These are phyloP conservation scores for Emydocephalus ijimae DNA, from an alignment of 2,113 vertebrate species.

Conservation along the genomic window DNA sequence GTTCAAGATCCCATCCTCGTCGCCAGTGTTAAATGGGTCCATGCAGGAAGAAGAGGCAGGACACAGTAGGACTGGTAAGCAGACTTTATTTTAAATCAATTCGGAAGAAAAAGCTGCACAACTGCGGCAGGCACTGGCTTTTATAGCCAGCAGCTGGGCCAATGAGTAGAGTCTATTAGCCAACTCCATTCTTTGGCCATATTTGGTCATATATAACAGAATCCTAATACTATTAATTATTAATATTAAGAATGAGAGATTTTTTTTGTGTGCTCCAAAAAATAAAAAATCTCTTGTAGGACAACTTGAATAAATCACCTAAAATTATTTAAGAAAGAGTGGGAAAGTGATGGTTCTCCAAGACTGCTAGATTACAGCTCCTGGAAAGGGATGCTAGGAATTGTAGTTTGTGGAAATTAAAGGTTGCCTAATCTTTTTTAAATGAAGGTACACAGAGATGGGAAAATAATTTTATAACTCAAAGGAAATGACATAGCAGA, in stretches of 20 bases:
- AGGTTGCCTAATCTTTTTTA: background rate
- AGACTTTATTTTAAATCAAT: no score
- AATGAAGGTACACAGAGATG: background rate
- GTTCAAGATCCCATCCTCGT: no score
- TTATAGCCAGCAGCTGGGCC: no score
- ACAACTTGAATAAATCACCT: background rate
- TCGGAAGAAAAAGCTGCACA: no score
- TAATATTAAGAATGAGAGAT: no score
- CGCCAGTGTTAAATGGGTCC: no score
- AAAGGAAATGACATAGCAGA: background rate
- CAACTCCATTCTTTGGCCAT: no score
- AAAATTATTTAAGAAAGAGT: background rate
- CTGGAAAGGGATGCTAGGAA: background rate
- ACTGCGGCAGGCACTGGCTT: no score
- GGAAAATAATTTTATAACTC: background rate
- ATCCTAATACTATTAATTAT: background rate
- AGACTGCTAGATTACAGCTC: background rate
- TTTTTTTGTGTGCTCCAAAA: background rate
- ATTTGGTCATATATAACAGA: no score
- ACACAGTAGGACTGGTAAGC: no score
- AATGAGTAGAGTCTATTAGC: no score
- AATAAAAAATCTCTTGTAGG: background rate
- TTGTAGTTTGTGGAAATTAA: background rate
- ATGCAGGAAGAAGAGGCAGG: no score
- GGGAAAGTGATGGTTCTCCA: background rate